Base-by-base conservation (phyloP, 2,888 invertebrate genomes). In the Oeneis ivallda region DNA sequence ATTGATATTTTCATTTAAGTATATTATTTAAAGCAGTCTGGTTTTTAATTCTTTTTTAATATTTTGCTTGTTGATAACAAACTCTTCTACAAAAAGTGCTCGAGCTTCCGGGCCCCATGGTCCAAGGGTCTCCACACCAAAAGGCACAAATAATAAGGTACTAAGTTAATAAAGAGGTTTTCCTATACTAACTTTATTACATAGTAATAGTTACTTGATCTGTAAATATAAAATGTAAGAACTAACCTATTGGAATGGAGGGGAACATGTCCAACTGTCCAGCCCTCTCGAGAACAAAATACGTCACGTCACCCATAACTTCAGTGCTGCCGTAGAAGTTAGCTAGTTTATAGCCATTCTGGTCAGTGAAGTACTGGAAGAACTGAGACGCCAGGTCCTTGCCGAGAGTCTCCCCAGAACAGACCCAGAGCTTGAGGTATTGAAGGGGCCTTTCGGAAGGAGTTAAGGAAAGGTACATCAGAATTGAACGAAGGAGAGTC, bases 261-360 rank as follows among this genome's bases (percentile, higher is more conserved):
- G 94, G 93, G 65, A 93, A 88, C 65, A 91, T 82, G 68, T 93
- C 92, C 66, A 96, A 76, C 71, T 96, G 94, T 5, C 91, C 92
- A 13, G 87, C 79, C 59, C 90, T 93, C 66, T 93, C 93, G 74
- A 97, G 90, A 0, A 95, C 92, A 74, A 95, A 94, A 76, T 94
- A 97, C 0, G 97, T 97, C 2, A 98, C 97, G 79, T 97, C 98
- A 0, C 97, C 98, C 95, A 97, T 97, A 0, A 97, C 95, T 83
- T 98, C 98, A 0, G 98, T 97, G 72, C 97, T 97, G 0, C 98
- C 98, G 77, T 97, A 98, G 79, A 97, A 97, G 80, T 98, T 98
- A 62, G 96, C 96, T 49, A 98, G 85, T 15, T 93, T 91, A 69
- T 95, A 94, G 0, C 85, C 87, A 1, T 89, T 85, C 10, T 93